Evolutionary conservation across 2,797 vertebrate genomes (phyloP).

Genomic region (Delichon dasypus): DNA sequence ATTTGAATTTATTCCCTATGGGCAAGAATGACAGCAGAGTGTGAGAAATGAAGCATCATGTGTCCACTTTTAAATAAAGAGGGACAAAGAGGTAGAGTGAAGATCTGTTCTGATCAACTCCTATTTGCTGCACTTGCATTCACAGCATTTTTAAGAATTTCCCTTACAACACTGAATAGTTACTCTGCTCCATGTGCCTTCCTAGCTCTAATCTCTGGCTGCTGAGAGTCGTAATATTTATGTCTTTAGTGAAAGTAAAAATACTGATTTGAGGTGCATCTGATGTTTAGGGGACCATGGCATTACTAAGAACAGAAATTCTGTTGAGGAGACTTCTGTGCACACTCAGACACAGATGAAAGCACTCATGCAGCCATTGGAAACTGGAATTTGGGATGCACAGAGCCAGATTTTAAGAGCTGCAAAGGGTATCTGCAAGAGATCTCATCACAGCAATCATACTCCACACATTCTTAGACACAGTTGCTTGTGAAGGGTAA

Average conservation of each 20-base stretch:
- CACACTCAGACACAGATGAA: fast-evolving
- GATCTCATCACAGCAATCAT: background rate
- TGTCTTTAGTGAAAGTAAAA: background rate
- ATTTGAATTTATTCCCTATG: background rate
- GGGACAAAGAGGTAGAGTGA: background rate
- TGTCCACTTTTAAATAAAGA: background rate
- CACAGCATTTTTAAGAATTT: background rate
- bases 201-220: background rate
- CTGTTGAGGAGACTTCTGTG: background rate
- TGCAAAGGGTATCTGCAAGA: background rate
- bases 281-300: background rate
- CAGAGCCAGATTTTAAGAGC: background rate
- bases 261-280: background rate
- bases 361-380: fast-evolving
- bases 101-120: background rate
- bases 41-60: background rate
- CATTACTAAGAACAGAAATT: background rate
- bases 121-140: background rate
- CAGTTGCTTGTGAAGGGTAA: background rate
- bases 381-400: background rate
- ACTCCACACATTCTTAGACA: background rate
- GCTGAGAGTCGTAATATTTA: background rate
- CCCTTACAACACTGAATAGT: background rate
- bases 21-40: background rate
- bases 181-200: background rate